Percentiles rank a stretch among this genome's conserved stretches.
These are phyloP conservation scores for Scaptomyza polygonia DNA, from an alignment of 2,888 invertebrate species.

Conservation along the genomic window DNA sequence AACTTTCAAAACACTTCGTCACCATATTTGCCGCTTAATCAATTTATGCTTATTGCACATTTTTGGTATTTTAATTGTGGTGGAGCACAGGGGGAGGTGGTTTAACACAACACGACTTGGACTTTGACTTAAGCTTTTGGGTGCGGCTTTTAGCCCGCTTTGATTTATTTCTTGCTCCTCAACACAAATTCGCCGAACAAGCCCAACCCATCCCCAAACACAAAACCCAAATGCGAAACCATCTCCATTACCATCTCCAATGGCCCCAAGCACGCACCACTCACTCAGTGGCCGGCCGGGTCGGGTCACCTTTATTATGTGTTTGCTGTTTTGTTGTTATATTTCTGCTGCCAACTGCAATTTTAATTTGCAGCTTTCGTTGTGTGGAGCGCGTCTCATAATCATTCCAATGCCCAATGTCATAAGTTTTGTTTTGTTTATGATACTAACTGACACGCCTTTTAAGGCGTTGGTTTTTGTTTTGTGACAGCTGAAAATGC, in stretches of 20 bases:
- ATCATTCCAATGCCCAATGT: constrained; percentile 55
- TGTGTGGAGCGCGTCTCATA: not conserved
- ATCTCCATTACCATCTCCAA: constrained; percentile 27
- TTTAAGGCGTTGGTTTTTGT: constrained; percentile 38
- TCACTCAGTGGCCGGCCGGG: constrained; percentile 35
- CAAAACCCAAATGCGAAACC: constrained; percentile 6
- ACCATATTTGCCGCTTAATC: constrained; percentile 77
- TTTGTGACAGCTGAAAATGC: not conserved
- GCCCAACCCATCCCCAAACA: constrained; percentile 18
- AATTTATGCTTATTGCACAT: constrained; percentile 71
- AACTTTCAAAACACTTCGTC: constrained; percentile 66
- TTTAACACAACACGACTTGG: constrained; percentile 43
- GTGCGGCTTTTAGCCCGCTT: constrained; percentile 44
- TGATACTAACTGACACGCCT: constrained; percentile 57
- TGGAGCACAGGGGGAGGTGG: not conserved
- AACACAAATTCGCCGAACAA: constrained; percentile 2
- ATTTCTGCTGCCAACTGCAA: constrained; percentile 43
- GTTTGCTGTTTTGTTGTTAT: too few relatives aligned
- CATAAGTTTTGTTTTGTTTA: constrained; percentile 51
- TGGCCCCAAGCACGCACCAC: constrained; percentile 59
- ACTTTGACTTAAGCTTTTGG: constrained; percentile 28
- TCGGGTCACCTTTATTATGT: constrained; percentile 28
- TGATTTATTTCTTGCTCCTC: constrained; percentile 40
- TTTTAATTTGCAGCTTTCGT: constrained; percentile 17
- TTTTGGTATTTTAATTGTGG: constrained; percentile 9